Evolutionary conservation across 2,888 invertebrate species (phyloP).

Genomic region (Lycocerus yunnanus): DNA sequence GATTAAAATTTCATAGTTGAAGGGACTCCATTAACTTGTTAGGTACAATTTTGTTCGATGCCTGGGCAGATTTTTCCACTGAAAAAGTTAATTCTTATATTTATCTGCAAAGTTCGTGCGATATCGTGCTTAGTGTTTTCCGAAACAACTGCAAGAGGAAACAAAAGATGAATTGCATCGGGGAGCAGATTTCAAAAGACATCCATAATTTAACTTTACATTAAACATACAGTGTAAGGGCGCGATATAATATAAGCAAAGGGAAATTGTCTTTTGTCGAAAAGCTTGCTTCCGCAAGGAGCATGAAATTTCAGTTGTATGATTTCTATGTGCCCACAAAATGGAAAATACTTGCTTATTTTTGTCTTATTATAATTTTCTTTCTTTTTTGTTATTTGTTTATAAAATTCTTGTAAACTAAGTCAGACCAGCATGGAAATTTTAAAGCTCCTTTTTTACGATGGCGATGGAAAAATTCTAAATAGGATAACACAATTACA

Average conservation of each 20-base stretch:
- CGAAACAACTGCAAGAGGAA: background rate
- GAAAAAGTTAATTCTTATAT: background rate
- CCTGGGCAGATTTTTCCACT: background rate
- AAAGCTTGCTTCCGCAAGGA: background rate
- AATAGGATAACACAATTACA: too few relatives aligned
- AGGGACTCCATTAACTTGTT: background rate
- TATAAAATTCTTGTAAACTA: background rate
- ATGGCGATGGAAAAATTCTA: too few relatives aligned
- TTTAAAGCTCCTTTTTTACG: background rate
- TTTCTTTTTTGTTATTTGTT: background rate
- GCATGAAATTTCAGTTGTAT: background rate
- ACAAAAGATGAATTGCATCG: background rate
- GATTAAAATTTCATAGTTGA: background rate
- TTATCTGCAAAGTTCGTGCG: background rate
- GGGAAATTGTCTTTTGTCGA: background rate
- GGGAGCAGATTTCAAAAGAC: background rate
- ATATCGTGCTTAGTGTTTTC: background rate
- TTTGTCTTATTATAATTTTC: background rate
- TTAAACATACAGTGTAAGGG: background rate
- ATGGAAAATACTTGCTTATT: background rate
- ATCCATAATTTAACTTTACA: background rate
- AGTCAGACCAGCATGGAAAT: background rate
- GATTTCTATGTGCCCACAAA: background rate
- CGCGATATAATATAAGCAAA: background rate
- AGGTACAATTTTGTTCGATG: background rate